Evolutionary conservation across 2,113 vertebrate genomes (phyloP).

Genomic region (Hyperopisus bebe): DNA sequence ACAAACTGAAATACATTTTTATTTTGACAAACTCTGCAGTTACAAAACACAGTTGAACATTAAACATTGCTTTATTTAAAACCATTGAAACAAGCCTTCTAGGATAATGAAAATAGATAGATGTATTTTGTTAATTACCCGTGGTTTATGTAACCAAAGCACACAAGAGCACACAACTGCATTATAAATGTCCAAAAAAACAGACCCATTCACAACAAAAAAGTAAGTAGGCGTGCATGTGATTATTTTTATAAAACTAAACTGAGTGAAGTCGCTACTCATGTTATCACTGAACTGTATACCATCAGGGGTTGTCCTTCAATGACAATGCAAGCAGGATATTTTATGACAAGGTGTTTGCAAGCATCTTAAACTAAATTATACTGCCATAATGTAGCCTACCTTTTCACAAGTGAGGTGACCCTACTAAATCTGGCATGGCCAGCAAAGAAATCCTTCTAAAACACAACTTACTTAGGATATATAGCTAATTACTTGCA

Average conservation of each 20-base stretch:
- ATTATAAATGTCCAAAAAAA: not conserved
- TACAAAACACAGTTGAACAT: conserved; percentile 74
- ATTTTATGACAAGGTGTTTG: not conserved
- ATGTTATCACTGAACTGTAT: not conserved
- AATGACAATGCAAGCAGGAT: not conserved
- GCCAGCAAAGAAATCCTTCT: not conserved
- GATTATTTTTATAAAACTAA: not conserved
- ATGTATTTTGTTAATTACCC: not conserved
- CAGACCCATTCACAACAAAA: not conserved
- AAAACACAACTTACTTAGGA: not conserved
- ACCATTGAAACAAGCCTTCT: conserved; percentile 44
- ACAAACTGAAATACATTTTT: conserved; percentile 85
- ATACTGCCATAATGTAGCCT: not conserved
- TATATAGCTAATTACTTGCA: not conserved
- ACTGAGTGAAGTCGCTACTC: not conserved
- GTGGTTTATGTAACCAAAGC: conserved; percentile 21
- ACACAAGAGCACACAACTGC: not conserved
- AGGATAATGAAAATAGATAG: conserved; percentile 35
- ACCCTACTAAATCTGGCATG: not conserved
- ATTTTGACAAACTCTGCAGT: conserved; percentile 75
- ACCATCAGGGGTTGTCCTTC: not conserved
- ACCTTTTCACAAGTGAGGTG: not conserved
- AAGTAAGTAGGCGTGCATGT: not conserved
- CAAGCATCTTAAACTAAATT: not conserved
- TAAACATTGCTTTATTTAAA: conserved; percentile 43